phyloP scores from a whole-genome alignment of 2,888 invertebrate genomes.

The Euzetes globulus region DNA sequence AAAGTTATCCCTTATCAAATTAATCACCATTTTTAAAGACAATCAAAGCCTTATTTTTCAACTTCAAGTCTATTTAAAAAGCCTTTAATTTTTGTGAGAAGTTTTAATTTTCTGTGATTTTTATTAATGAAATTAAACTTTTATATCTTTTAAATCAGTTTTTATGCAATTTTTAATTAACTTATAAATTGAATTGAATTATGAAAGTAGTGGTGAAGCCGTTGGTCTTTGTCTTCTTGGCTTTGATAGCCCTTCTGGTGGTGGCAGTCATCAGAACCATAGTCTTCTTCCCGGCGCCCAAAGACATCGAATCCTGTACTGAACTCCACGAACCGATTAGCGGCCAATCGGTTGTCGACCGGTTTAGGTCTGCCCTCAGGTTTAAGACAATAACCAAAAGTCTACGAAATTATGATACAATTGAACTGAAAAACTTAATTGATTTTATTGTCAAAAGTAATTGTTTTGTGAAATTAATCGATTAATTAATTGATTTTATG shows the following conservation, averaged over 20 bases:
- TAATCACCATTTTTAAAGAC: too few relatives aligned
- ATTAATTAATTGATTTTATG: not conserved
- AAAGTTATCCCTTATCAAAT: too few relatives aligned
- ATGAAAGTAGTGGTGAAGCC: constrained; percentile 6
- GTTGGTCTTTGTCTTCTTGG: not conserved
- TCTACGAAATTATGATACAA: constrained; percentile 42
- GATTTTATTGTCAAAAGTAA: constrained; percentile 43
- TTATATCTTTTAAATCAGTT: not conserved
- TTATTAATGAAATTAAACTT: too few relatives aligned
- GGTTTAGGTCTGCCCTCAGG: constrained; percentile 43
- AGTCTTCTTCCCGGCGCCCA: constrained; percentile 20
- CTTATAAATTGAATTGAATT: not conserved
- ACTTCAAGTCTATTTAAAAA: too few relatives aligned
- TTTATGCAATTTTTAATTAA: not conserved
- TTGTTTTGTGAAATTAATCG: constrained; percentile 15
- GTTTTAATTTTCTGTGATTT: not conserved
- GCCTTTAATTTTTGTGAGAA: too few relatives aligned
- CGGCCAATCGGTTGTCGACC: constrained; percentile 29
- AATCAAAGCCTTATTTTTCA: too few relatives aligned
- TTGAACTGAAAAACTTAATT: constrained; percentile 42
- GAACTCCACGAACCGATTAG: constrained; percentile 30
- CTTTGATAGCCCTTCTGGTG: not conserved
- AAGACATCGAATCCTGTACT: not conserved
- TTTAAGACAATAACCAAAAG: constrained; percentile 44
- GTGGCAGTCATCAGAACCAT: constrained; percentile 12